Conservation (phyloP, 2,888 invertebrate species). For the Callosobruchus maculatus region DNA sequence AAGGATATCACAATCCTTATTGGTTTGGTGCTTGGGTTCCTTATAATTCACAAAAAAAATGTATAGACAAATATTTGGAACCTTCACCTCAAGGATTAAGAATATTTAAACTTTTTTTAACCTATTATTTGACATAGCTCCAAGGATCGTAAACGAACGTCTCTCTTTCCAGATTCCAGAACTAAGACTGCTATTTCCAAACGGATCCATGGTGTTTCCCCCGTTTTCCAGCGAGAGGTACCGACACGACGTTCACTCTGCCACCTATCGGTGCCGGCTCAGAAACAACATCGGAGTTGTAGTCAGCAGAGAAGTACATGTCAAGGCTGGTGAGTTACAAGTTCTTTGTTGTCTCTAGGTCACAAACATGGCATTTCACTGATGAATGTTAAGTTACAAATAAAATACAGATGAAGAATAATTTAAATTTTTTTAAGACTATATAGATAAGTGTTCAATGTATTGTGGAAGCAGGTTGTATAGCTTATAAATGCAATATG, state of each 20-base stretch:
- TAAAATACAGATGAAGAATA: no score
- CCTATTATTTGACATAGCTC: not conserved
- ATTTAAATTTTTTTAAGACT: no score
- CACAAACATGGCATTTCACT: not conserved
- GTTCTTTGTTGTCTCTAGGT: not conserved
- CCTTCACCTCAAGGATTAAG: no score
- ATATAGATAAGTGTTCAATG: no score
- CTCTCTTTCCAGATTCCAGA: slow-evolving; percentile 57
- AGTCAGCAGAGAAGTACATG: slow-evolving; percentile 80
- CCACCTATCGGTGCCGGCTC: slow-evolving; percentile 71
- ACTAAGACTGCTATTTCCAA: slow-evolving; percentile 70
- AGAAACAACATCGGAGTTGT: slow-evolving; percentile 71
- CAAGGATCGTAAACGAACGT: not conserved
- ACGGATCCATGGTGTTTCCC: slow-evolving; percentile 82
- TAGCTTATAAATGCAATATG: no score
- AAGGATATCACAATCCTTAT: no score
- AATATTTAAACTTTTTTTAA: no score
- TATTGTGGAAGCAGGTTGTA: no score
- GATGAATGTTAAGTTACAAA: no score
- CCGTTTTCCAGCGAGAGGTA: slow-evolving; percentile 80
- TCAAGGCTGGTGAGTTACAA: slow-evolving; percentile 75
- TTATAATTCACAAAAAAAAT: no score
- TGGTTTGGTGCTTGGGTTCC: no score
- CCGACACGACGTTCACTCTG: slow-evolving; percentile 80
- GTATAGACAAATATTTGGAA: no score